Base-by-base conservation (phyloP, 2,113 vertebrate species). In the Varanus komodoensis region DNA sequence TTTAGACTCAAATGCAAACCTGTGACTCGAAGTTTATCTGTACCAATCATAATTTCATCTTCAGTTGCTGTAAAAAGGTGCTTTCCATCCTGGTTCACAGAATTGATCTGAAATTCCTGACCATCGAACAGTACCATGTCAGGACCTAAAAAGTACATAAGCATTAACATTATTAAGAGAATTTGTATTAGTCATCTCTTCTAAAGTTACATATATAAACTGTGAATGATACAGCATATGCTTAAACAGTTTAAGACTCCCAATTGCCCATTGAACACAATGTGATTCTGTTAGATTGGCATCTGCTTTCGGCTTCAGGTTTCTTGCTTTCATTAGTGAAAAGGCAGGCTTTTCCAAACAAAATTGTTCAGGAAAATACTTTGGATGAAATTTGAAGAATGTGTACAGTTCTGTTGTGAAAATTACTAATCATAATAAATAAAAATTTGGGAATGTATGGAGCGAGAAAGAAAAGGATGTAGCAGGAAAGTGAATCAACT, bases 1-100 rank as follows among this genome's bases (percentile, higher is more conserved):
- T 92, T 89, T 81, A 88, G 83, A 71, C 2, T 34, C 80, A 73
- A 3, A 5, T 84, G 94, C 96, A 11, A 96, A 99, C 99, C 99
- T 96, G 99, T 99, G 89, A 99, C 97, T 92, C 98, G 97, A 86
- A 99, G 98, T 95, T 98, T 99, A 82, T 98, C 98, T 54, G 98
- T 98, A 81, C 98, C 98, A 87, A 99, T 96, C 86, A 96, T 93
- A 48, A 97, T 94, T 92, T 98, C 97, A n/a, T 97, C 96, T 92
- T 97, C 97, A 95, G 98, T 97, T 5, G 98, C 98, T 11, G 97
- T 98, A 91, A 99, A 99, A 89, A 99, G 97, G 91, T 97, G 97
- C 90, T 98, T 97, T 93, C 97, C 97, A 1, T 95, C 95, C 89
- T 29, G 32, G 69, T 89, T 79, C 61, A 96, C 95, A 88, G 98